phyloP scores from a whole-genome alignment of 1,140 invertebrate genomes.

The Trichonephila clavata region DNA sequence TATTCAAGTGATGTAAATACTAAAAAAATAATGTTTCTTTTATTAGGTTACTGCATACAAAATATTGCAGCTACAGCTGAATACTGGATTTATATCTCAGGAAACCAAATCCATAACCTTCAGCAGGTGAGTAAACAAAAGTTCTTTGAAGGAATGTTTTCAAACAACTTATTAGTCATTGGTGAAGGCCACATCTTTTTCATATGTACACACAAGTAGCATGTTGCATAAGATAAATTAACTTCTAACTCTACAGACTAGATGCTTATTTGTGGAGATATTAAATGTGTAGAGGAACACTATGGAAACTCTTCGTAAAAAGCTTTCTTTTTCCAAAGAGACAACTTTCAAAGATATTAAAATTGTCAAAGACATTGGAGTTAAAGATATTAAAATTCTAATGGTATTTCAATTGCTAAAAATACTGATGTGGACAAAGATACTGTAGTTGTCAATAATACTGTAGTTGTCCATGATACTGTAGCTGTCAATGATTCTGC shows the following conservation, averaged over 20 bases:
- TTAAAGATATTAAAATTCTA: no score
- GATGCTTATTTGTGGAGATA: not conserved
- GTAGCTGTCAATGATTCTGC: no score
- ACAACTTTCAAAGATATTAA: conserved; percentile 20
- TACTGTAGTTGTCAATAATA: no score
- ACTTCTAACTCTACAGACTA: not conserved
- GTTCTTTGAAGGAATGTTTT: conserved; percentile 64
- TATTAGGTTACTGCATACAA: conserved; percentile 87
- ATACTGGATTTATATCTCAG: conserved; percentile 91
- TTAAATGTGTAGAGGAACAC: not conserved
- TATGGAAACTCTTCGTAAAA: conserved; percentile 48
- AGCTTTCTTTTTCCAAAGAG: conserved; percentile 7
- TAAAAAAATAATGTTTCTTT: not conserved
- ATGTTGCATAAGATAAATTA: not conserved
- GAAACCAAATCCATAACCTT: conserved; percentile 88
- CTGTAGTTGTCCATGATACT: no score
- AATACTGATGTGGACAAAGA: no score
- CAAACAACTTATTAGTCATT: conserved; percentile 56
- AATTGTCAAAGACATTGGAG: not conserved
- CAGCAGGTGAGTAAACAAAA: conserved; percentile 83
- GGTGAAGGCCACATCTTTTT: conserved; percentile 24
- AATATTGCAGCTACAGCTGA: conserved; percentile 92
- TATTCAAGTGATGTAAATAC: not conserved
- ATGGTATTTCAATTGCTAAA: no score
- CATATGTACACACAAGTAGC: not conserved